Evolutionary conservation across 2,113 vertebrate genomes (phyloP).

Genomic region (Panthera leo): DNA sequence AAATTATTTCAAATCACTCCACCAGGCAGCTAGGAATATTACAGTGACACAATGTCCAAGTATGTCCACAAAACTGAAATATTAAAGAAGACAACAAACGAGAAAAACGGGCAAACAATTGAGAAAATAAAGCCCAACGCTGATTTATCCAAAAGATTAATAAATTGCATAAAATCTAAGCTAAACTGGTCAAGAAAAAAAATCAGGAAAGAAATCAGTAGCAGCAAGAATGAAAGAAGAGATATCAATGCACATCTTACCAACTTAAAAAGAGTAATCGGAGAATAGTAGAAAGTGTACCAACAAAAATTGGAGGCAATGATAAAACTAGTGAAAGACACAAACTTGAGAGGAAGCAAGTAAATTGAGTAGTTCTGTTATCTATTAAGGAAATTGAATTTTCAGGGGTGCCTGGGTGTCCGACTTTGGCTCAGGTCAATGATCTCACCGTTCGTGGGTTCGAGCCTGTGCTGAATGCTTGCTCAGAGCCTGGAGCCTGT

Average conservation of each 20-base stretch:
- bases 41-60: not conserved
- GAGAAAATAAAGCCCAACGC: not conserved
- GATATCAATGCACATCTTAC: not conserved
- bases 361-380: not conserved
- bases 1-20: not conserved
- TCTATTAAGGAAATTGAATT: not conserved
- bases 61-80: not conserved
- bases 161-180: not conserved
- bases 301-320: not conserved
- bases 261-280: not conserved
- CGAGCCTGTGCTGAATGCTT: too few relatives aligned
- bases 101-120: not conserved
- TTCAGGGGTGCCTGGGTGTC: too few relatives aligned
- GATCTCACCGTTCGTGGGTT: too few relatives aligned
- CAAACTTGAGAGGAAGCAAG: not conserved
- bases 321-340: not conserved
- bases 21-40: not conserved
- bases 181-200: not conserved
- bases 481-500: too few relatives aligned
- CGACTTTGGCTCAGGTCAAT: too few relatives aligned
- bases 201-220: not conserved
- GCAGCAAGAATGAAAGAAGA: not conserved
- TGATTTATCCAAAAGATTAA: not conserved
- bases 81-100: not conserved
- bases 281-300: not conserved